Base-by-base conservation (phyloP, 2,888 invertebrate species). In the Microchrysa polita region DNA sequence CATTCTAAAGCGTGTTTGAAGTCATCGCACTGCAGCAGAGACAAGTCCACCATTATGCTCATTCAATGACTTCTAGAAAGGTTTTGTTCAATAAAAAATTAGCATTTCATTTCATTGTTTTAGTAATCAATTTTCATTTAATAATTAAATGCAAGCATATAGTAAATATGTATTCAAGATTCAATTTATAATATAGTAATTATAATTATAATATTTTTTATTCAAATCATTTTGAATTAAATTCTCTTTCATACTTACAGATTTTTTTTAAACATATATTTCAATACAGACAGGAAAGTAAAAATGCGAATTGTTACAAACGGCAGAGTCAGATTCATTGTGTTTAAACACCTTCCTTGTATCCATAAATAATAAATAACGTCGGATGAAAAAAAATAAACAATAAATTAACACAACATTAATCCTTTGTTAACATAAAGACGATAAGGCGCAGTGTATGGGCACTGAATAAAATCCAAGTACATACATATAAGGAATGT, bases 11-110 rank as follows among this genome's bases (percentile, higher is more conserved):
- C 20, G 42, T 20, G 42, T 65, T n/a, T n/a, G 23, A 48, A 22
- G 48, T 22, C 48, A 65, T 65, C 65, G 65, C 65, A 65, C 22
- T 65, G 65, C 65, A 22, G 44, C 44, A 65, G 48, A 34, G 9
- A 65, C 18, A 63, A 44, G 42, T 65, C 65, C 65, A 65, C 34
- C 65, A 65, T 42, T 65, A 65, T 18, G 65, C 18, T 48, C 65
- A n/a, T n/a, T 65, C 48, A 42, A 34, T 65, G 27, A 9, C 55
- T 55, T 65, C 40, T 42, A 65, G 23, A 65, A 65, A 65, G 22
- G 20, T 40, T 44, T 14, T 44, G 5, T 65, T 20, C 10, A 65
- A 65, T 44, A 18, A 65, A 65, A 55, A 65, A 48, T 44, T 65
- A 48, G 18, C 65, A 65, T 12, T 34, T 61, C 65, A 65, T 12